Percentiles rank a stretch among this genome's conserved stretches.
phyloP scores from a whole-genome alignment of 2,888 invertebrate genomes.

The Acronicta aceris region DNA sequence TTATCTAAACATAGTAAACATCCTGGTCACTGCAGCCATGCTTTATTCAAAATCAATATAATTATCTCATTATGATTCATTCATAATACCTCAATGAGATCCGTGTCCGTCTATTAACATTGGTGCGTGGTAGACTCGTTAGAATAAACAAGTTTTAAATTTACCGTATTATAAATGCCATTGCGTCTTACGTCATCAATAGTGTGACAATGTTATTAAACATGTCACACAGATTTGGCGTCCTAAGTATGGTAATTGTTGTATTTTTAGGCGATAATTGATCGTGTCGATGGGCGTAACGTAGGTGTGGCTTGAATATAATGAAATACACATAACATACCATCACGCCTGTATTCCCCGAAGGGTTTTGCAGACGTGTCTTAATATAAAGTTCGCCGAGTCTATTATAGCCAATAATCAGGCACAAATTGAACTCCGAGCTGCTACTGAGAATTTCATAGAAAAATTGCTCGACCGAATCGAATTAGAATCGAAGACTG shows the following conservation, averaged over 20 bases:
- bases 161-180: conserved; percentile 1
- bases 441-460: too few relatives aligned
- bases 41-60: background rate
- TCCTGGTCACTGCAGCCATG: too few relatives aligned
- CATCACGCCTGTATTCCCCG: too few relatives aligned
- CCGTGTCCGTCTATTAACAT: background rate
- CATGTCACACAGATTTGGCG: background rate
- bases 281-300: conserved; percentile 21
- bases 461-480: too few relatives aligned
- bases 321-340: background rate
- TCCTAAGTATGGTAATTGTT: conserved; percentile 4
- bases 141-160: background rate
- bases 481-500: too few relatives aligned
- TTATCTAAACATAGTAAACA: too few relatives aligned
- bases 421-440: too few relatives aligned
- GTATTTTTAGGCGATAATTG: conserved; percentile 27
- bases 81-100: background rate
- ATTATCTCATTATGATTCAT: background rate
- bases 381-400: too few relatives aligned
- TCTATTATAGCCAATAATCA: too few relatives aligned
- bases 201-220: conserved; percentile 1
- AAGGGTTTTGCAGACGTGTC: too few relatives aligned
- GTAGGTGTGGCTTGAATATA: conserved; percentile 22
- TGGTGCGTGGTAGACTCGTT: background rate
- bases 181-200: conserved; percentile 1